Base-by-base conservation (phyloP, 2,797 vertebrate genomes). In the Neoniphon sammara region DNA sequence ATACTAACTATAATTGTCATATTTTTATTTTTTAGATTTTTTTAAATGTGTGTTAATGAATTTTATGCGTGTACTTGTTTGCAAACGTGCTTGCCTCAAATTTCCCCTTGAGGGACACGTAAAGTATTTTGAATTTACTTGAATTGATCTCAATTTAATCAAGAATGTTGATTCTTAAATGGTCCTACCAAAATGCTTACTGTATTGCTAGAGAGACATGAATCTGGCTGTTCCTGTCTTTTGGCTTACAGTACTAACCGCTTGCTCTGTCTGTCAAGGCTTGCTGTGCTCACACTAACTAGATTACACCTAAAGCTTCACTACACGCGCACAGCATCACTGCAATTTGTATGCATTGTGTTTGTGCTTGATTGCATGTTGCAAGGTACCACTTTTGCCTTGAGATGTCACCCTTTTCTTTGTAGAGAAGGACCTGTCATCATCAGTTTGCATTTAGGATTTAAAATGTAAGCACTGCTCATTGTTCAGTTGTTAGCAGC, bases 361-460 rank as follows among this genome's bases (percentile, higher is more conserved):
- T 70, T n/a, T 82, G 77, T 90, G 91, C 92, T 92, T 90, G 89
- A 75, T 60, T 85, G 92, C 93, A 92, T 91, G 92, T 78, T 87
- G 65, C 42, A 23, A 86, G 80, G 84, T 89, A 83, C 84, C 87
- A 88, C 87, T 90, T 93, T 91, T 90, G 84, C 85, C 91, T 90
- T 91, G 91, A 91, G 77, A 91, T 92, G 89, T 91, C 91, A 87
- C 87, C 66, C 34, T 69, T 86, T 81, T 76, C 17, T 72, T 56
- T 81, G 72, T 36, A 67, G 62, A 73, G 10, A 4, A 64, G 74
- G 69, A 84, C 55, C 81, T 80, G 74, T 85, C 61, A 56, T 78
- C 53, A 72, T 72, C 47, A 56, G 46, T 82, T 71, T 81, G 56
- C 62, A 82, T 44, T 83, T 57, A 42, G 39, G 61, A 65, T 72